Conservation (phyloP, 2,113 vertebrate species). For the Peromyscus californicus region DNA sequence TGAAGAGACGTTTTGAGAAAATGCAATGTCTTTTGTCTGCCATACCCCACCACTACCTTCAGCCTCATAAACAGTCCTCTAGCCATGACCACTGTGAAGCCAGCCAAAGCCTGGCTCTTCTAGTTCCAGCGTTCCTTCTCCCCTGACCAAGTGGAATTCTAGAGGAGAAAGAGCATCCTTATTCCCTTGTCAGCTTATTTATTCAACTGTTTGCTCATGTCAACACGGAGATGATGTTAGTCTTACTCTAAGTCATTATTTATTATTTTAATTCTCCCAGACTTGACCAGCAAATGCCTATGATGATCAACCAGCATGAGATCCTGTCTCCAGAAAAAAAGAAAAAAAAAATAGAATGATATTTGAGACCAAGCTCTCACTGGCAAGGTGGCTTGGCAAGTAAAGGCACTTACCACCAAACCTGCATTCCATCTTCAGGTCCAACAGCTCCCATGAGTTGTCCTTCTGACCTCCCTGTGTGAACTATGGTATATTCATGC, state of each 20-base stretch:
- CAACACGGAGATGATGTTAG: background rate
- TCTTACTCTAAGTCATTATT: background rate
- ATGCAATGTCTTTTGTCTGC: background rate
- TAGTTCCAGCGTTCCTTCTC: background rate
- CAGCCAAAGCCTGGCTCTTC: background rate
- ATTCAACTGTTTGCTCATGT: background rate
- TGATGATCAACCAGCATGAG: background rate
- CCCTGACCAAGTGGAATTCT: background rate
- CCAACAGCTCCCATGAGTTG: background rate
- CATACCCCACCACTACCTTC: background rate
- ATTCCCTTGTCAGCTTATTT: background rate
- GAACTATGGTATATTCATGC: background rate
- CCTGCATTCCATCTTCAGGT: background rate
- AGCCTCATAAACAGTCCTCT: background rate
- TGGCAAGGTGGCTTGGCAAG: background rate
- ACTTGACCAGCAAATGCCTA: background rate
- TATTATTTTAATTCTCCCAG: background rate
- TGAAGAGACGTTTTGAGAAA: background rate
- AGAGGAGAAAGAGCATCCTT: background rate
- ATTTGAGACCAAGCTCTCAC: background rate
- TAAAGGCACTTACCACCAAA: background rate
- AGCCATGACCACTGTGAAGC: background rate
- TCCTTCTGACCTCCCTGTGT: background rate
- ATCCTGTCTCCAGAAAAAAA: background rate
- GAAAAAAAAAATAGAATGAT: background rate